A percentile compares a stretch with the other conserved stretches of the same genome.
Conservation (phyloP, 2,888 invertebrate species). For the Meteorus colon region DNA sequence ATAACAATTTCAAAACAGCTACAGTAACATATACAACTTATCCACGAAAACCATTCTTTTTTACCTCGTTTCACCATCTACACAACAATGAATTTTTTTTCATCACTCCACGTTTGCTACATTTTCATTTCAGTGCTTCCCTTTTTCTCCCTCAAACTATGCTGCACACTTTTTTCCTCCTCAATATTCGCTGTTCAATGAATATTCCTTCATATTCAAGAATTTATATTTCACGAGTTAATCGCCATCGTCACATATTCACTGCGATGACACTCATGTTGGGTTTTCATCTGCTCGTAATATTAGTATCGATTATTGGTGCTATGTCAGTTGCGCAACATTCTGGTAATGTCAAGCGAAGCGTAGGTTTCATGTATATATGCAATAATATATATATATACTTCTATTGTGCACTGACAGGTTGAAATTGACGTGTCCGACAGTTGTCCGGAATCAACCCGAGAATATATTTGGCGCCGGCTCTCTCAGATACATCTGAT, state of each 20-base stretch:
- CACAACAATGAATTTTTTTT: no score
- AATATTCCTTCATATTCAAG: neutral
- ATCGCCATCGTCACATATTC: conserved; percentile 2
- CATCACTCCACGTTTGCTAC: neutral
- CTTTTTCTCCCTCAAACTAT: neutral
- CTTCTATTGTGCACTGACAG: neutral
- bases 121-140: neutral
- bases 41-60: no score
- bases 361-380: neutral
- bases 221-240: conserved; percentile 14
- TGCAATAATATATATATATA: neutral
- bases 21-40: no score
- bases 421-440: neutral
- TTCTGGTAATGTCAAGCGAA: conserved; percentile 1
- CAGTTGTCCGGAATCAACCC: neutral
- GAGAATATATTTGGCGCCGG: neutral
- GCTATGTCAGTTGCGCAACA: conserved; percentile 16
- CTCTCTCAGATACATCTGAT: neutral
- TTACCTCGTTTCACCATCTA: no score
- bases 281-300: conserved; percentile 6
- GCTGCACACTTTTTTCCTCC: neutral
- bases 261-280: conserved; percentile 2
- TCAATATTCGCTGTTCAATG: neutral
- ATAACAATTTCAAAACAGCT: neutral
- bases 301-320: conserved; percentile 34